Percentiles rank a stretch among this genome's conserved stretches.
phyloP scores from a whole-genome alignment of 1,140 invertebrate genomes.

The Centruroides vittatus region DNA sequence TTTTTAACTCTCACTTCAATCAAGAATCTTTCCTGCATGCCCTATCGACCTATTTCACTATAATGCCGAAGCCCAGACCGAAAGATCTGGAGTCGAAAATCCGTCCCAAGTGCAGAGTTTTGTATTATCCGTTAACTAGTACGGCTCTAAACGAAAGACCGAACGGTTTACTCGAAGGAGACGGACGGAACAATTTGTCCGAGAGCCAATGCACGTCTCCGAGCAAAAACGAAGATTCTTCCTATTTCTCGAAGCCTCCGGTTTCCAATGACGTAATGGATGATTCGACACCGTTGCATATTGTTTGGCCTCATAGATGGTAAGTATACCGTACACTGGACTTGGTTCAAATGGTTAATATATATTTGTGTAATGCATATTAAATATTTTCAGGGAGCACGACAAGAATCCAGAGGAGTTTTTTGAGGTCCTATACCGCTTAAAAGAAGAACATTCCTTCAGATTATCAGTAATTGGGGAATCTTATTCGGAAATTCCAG shows the following conservation, averaged over 20 bases:
- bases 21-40: conserved; percentile 46
- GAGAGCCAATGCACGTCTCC: no score
- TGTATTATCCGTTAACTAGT: conserved; percentile 43
- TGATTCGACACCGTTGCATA: conserved; percentile 33
- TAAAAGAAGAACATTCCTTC: conserved; percentile 43
- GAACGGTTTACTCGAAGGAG: no score
- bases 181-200: no score
- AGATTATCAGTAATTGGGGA: conserved; percentile 46
- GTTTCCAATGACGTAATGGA: conserved; percentile 11
- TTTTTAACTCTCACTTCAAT: conserved; percentile 61
- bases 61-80: conserved; percentile 45
- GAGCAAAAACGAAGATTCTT: not conserved
- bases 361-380: not conserved
- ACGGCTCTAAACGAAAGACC: no score
- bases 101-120: conserved; percentile 42
- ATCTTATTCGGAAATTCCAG: conserved; percentile 39
- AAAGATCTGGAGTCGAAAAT: conserved; percentile 41
- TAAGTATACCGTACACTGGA: conserved; percentile 25
- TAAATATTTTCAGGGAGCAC: conserved; percentile 44
- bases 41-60: conserved; percentile 46
- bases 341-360: conserved; percentile 1
- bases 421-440: conserved; percentile 38
- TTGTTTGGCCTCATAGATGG: conserved; percentile 64
- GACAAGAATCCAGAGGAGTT: conserved; percentile 56
- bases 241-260: conserved; percentile 1